Conservation (phyloP, 2,797 vertebrate genomes). For the Eupleurogrammus muticus region DNA sequence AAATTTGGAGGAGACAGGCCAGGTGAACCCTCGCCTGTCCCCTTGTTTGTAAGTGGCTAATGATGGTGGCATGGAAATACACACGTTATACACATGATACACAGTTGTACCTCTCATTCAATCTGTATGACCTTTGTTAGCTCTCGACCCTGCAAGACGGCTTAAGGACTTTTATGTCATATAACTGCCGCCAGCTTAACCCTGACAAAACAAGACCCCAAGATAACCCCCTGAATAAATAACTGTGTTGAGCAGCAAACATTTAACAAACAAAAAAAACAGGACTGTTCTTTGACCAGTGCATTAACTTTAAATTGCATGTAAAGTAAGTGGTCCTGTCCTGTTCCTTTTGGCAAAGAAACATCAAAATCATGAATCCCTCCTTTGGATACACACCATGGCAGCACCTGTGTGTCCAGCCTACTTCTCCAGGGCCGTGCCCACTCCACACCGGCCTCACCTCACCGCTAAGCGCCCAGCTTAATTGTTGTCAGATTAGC, state of each 20-base stretch:
- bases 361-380: neutral
- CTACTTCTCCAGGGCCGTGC: constrained; percentile 5
- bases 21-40: constrained; percentile 48
- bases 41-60: constrained; percentile 60
- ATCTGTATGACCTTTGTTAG: no score
- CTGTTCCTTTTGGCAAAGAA: neutral
- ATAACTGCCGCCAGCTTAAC: no score
- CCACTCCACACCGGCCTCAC: constrained; percentile 6
- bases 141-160: no score
- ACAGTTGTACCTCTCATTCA: no score
- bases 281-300: no score
- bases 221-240: no score
- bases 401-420: neutral
- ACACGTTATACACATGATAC: constrained; percentile 23
- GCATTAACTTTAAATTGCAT: no score
- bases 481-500: constrained; percentile 74
- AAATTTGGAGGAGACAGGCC: constrained; percentile 53
- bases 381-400: neutral
- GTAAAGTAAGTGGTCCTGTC: no score
- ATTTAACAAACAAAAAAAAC: no score
- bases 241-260: no score
- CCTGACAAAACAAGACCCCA: no score
- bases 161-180: no score
- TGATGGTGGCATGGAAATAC: constrained; percentile 54
- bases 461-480: constrained; percentile 46